These are phyloP conservation scores for Sebastes trivittatus DNA, from an alignment of 2,797 vertebrate genomes.

Conservation along the genomic window DNA sequence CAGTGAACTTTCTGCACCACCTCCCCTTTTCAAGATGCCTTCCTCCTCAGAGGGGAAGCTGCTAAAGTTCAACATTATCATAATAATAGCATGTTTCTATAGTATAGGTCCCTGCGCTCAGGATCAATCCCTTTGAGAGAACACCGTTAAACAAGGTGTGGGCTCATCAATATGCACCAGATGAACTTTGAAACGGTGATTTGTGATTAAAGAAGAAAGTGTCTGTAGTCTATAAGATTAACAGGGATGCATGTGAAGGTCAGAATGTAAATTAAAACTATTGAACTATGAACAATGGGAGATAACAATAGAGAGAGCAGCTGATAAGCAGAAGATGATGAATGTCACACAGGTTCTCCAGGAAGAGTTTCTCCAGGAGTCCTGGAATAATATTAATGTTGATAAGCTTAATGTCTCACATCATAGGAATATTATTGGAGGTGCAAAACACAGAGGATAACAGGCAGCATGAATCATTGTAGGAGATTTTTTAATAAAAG, in stretches of 20 bases:
- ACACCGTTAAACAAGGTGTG: constrained; percentile 30
- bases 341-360: constrained; percentile 6
- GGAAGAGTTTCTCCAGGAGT: not conserved
- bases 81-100: constrained; percentile 54
- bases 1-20: not conserved
- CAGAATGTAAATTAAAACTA: constrained; percentile 11
- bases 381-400: not conserved
- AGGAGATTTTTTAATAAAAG: not conserved
- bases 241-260: constrained; percentile 27
- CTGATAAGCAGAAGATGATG: constrained; percentile 14
- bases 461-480: not conserved
- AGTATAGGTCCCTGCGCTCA: not conserved
- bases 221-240: constrained; percentile 19
- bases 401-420: not conserved
- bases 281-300: not conserved
- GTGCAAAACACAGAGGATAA: not conserved
- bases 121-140: constrained; percentile 1
- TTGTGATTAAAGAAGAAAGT: constrained; percentile 25
- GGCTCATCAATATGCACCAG: constrained; percentile 48
- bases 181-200: constrained; percentile 57
- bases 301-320: not conserved
- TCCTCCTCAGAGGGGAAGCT: not conserved
- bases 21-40: not conserved
- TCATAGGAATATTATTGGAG: not conserved
- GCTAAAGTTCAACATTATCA: constrained; percentile 67